Conservation (phyloP, 1,140 invertebrate species). For the Sitodiplosis mosellana region DNA sequence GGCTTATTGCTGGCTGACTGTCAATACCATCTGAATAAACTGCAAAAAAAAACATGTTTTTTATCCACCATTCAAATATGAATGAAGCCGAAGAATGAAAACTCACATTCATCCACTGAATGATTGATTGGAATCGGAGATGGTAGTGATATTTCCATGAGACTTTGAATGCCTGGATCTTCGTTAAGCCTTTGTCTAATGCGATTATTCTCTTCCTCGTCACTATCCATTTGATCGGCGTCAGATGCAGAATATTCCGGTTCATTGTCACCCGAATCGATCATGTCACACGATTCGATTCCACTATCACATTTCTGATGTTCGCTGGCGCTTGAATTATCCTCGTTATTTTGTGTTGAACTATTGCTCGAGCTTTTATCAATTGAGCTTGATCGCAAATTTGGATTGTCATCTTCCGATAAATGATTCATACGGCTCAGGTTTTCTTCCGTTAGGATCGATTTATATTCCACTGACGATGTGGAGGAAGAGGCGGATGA, state of each 20-base stretch:
- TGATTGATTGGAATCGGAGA: not conserved
- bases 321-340: not conserved
- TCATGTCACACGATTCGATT: not conserved
- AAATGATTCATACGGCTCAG: too few relatives aligned
- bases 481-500: too few relatives aligned
- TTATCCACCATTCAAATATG: not conserved
- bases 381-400: too few relatives aligned
- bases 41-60: slow-evolving; percentile 3
- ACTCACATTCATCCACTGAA: slow-evolving; percentile 1
- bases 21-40: slow-evolving; percentile 25
- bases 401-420: too few relatives aligned
- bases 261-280: too few relatives aligned
- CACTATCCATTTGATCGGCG: not conserved
- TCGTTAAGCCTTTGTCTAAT: not conserved
- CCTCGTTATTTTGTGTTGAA: not conserved
- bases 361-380: too few relatives aligned
- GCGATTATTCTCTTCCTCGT: not conserved
- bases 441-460: too few relatives aligned
- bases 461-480: too few relatives aligned
- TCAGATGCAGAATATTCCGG: not conserved
- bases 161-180: slow-evolving; percentile 1
- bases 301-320: not conserved
- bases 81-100: not conserved
- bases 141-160: slow-evolving; percentile 3
- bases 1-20: slow-evolving; percentile 37